These are phyloP conservation scores for Pteria penguin DNA, from an alignment of 2,888 invertebrate genomes.

Conservation along the genomic window DNA sequence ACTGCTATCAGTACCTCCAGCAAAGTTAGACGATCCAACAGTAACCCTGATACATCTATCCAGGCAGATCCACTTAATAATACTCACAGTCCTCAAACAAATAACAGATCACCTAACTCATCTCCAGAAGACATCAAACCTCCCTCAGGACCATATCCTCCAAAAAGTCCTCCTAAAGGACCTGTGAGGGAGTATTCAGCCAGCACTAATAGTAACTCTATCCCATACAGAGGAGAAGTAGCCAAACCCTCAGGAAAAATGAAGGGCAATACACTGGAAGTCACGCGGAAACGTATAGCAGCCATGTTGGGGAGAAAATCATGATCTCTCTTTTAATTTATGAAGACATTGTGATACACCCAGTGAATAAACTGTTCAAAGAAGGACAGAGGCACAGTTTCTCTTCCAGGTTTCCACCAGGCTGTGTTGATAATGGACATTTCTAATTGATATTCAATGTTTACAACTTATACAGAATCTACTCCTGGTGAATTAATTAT, in stretches of 20 bases:
- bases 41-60: background rate
- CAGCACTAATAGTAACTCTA: conserved; percentile 20
- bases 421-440: too few species aligned
- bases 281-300: conserved; percentile 67
- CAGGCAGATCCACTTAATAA: background rate
- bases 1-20: conserved; percentile 5
- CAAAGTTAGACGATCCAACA: background rate
- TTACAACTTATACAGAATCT: too few species aligned
- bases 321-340: conserved; percentile 1
- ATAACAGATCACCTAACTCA: background rate
- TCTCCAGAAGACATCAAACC: background rate
- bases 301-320: conserved; percentile 64
- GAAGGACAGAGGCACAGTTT: too few species aligned
- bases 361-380: too few species aligned
- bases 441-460: too few species aligned
- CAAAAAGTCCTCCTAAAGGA: conserved; percentile 1
- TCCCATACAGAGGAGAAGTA: conserved; percentile 35
- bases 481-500: too few species aligned
- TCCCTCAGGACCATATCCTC: background rate
- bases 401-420: too few species aligned
- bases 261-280: conserved; percentile 51
- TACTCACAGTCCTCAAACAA: background rate
- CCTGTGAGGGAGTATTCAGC: conserved; percentile 25
- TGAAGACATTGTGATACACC: too few species aligned
- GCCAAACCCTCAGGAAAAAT: conserved; percentile 43